Base-by-base conservation (phyloP, 1,140 invertebrate species). In the Drosophila parabipectinata region DNA sequence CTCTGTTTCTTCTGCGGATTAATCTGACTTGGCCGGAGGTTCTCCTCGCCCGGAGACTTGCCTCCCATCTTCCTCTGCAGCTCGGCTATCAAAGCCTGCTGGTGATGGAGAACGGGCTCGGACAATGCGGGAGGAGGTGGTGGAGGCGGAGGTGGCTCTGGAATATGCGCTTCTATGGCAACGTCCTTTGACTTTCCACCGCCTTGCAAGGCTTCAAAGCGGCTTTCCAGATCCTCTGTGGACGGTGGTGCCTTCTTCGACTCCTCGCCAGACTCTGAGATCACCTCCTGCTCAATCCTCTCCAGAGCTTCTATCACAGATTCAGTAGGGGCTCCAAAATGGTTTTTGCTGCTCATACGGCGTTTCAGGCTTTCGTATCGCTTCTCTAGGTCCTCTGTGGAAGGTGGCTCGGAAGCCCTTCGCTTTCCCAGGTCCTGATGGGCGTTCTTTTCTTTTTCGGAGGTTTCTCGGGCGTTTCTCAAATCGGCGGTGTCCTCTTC, bases 331-430 rank as follows among this genome's bases (percentile, higher is more conserved):
- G 50, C 37, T 2, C 50, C 10, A 3, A 71, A 64, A 8, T 78
- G 54, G 47, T 78, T 77, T 57, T 76, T 83, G 18, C 72, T 84
- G 28, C 85, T 91, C 90, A 91, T 89, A 30, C 90, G 77, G 0
- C 87, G 75, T 32, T 91, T 91, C 0, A 91, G 34, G 3, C 63
- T 75, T 30, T 90, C 90, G 24, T 83, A 91, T 10, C 90, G 78
- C 34, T 91, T 85, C 8, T 91, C 90, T 6, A 91, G 55, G 52
- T 91, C 90, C 51, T 91, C 90, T n/a, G 81, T 91, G 1, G 90
- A 80, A 0, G 90, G 90, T 0, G 90, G 90, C 5, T 91, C 90
- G 0, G 90, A 91, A 5, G 87, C 81, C 3, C 90, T 72, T 14
- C 90, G 59, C 10, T 89, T 78, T 7, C 8, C 53, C 5, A 54